phyloP scores from a whole-genome alignment of 2,888 invertebrate species.

The Drosophila tanythrix region DNA sequence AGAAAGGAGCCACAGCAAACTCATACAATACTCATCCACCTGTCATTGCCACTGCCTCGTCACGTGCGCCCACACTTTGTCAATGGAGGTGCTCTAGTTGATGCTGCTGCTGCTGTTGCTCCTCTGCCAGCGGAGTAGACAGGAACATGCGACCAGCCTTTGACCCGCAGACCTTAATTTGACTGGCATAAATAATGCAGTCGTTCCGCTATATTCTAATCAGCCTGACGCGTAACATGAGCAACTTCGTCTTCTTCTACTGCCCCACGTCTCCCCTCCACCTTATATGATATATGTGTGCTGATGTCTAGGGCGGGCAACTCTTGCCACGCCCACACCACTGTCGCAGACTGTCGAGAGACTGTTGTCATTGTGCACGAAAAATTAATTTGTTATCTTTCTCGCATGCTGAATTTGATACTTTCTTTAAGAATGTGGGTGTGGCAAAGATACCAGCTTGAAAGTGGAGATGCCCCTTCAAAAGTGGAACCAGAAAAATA shows the following conservation, averaged over 20 bases:
- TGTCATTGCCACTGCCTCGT: conserved; percentile 67
- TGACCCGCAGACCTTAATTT: conserved; percentile 80
- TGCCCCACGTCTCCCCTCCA: background rate
- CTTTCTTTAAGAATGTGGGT: conserved; percentile 42
- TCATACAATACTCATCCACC: conserved; percentile 45
- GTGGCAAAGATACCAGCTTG: background rate
- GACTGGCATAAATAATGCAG: conserved; percentile 67
- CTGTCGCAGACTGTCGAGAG: conserved; percentile 24
- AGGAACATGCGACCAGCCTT: conserved; percentile 30
- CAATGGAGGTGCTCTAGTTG: conserved; percentile 41
- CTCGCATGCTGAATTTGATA: conserved; percentile 47
- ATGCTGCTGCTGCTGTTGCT: background rate
- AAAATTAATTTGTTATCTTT: conserved; percentile 81
- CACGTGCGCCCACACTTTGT: conserved; percentile 71
- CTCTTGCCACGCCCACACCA: conserved; percentile 17
- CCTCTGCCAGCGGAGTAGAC: background rate
- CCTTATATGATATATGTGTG: conserved; percentile 57
- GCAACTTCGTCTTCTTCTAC: conserved; percentile 16
- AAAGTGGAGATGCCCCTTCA: background rate
- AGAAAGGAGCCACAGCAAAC: conserved; percentile 8
- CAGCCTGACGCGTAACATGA: conserved; percentile 76
- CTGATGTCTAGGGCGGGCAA: conserved; percentile 6
- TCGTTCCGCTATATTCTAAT: conserved; percentile 75
- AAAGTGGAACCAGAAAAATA: background rate
- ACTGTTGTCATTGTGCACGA: conserved; percentile 61